These are phyloP conservation scores for Macrosoma leucophasiata DNA, from an alignment of 2,888 invertebrate species.

Conservation along the genomic window DNA sequence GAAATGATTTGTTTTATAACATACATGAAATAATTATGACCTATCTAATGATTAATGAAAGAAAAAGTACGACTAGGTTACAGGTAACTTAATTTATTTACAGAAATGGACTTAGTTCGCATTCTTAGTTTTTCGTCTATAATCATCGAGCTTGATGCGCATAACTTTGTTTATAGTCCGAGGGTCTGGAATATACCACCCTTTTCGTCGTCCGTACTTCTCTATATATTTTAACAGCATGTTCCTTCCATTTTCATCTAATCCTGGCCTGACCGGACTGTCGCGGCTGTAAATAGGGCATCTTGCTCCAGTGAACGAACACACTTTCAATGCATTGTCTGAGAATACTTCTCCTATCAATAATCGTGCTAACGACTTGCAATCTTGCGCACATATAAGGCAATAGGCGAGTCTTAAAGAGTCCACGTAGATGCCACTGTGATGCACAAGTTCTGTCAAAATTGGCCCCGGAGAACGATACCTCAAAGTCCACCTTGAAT, in stretches of 20 bases:
- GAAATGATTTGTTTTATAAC: too few species aligned
- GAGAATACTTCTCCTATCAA: constrained; percentile 7
- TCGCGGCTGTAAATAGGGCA: background rate
- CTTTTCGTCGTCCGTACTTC: constrained; percentile 1
- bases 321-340: constrained; percentile 4
- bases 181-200: constrained; percentile 2
- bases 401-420: background rate
- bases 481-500: constrained; percentile 6
- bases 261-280: constrained; percentile 1
- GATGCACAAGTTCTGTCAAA: constrained; percentile 1
- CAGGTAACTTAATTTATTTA: too few species aligned
- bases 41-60: too few species aligned
- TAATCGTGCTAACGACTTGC: constrained; percentile 6
- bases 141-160: constrained; percentile 3
- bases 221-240: constrained; percentile 3
- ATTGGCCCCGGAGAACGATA: background rate
- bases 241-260: constrained; percentile 5
- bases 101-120: too few species aligned
- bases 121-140: background rate
- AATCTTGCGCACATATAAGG: constrained; percentile 1
- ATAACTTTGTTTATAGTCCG: constrained; percentile 3
- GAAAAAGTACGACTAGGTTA: too few species aligned
- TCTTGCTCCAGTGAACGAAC: constrained; percentile 5
- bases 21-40: too few species aligned
- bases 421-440: constrained; percentile 1